Base-by-base conservation (phyloP, 2,888 invertebrate species). In the Adineta ricciae region DNA sequence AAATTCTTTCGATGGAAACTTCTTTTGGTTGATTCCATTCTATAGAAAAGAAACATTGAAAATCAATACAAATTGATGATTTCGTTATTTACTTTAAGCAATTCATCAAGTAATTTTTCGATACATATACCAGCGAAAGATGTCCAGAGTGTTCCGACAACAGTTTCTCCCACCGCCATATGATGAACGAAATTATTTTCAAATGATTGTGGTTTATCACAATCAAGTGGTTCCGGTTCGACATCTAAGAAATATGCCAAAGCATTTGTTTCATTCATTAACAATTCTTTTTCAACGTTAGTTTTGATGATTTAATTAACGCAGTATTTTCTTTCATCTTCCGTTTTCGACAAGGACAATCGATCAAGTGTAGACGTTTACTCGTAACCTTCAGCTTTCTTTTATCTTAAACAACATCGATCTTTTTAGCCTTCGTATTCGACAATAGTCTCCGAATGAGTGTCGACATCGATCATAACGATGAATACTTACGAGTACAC, bases 151-250 rank as follows among this genome's bases (percentile, higher is more conserved):
- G 38, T 85, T 5, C 46, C 36, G 16, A 85, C 49, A 16, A 78
- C n/a, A 16, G 49, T 83, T 49, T 85, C 85, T 56, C 85, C 85
- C 56, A 85, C 54, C 9, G 85, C 85, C 85, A 85, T 85, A 36
- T 85, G 83, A 52, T 85, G 85, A 52, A 85, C 83, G n/a, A 85
- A 85, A 73, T 85, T 85, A 38, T 85, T 85, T 78, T 85, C 85
- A 52, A 85, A 84, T 41, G 83, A 84, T 56, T 85, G 72, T 21
- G 85, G 85, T 38, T 49, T 73, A 16, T 85, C 85, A 36, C 73
- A 54, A 82, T 84, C 84, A 54, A 85, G 56, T 83, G 73, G 84
- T 52, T 85, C 85, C 8, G 85, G 73, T 50, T 85, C 83, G 41
- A 85, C 49, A 41, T 85, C 85, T 49, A 83, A 83, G 14, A 50